Evolutionary conservation across 2,797 vertebrate species (phyloP).

Genomic region (Hemibagrus guttatus): DNA sequence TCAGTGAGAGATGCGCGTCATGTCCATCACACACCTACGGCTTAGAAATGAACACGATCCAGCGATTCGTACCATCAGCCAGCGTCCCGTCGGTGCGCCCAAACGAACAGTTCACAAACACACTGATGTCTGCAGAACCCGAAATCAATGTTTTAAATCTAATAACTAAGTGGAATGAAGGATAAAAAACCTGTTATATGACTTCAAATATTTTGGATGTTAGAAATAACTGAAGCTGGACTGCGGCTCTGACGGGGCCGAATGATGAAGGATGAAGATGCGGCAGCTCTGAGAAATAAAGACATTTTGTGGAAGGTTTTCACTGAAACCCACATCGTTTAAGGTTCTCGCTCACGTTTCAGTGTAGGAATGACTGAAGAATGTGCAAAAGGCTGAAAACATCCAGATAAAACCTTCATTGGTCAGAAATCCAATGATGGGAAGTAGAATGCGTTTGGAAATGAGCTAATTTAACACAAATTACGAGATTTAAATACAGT

Average conservation of each 20-base stretch:
- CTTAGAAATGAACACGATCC: not conserved
- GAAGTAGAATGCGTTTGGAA: too few relatives aligned
- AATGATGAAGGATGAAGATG: not conserved
- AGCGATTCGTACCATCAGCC: too few relatives aligned
- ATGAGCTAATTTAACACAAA: too few relatives aligned
- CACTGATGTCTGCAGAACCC: not conserved
- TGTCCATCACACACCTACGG: not conserved
- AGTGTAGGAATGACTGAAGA: too few relatives aligned
- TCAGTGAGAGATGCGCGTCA: not conserved
- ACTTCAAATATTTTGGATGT: too few relatives aligned
- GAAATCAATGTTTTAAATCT: not conserved
- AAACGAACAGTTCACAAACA: not conserved
- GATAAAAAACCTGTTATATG: not conserved
- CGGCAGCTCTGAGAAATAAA: too few relatives aligned
- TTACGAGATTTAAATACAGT: too few relatives aligned
- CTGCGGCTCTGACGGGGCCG: not conserved
- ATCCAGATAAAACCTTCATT: too few relatives aligned
- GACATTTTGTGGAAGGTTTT: not conserved
- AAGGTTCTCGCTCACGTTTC: not conserved
- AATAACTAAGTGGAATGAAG: not conserved
- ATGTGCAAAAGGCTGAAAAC: too few relatives aligned
- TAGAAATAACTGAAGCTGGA: not conserved
- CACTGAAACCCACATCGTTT: not conserved
- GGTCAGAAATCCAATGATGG: too few relatives aligned
- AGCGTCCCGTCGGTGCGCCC: too few relatives aligned